phyloP scores from a whole-genome alignment of 2,888 invertebrate species.

The Apamea anceps region DNA sequence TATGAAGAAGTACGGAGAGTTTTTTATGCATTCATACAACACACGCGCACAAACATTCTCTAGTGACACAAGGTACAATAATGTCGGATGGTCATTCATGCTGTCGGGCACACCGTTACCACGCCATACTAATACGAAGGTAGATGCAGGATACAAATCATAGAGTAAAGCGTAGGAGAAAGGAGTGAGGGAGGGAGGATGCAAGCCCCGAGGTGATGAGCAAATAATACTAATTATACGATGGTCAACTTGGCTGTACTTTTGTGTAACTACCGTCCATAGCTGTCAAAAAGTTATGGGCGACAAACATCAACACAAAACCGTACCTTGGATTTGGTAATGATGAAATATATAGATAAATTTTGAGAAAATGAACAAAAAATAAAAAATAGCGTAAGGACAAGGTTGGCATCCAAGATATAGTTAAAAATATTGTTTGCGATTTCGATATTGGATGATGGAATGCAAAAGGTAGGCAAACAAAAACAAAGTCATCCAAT shows the following conservation, averaged over 20 bases:
- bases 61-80: conserved; percentile 17
- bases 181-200: conserved; percentile 73
- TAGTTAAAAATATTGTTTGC: conserved; percentile 73
- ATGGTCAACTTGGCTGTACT: conserved; percentile 88
- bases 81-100: conserved; percentile 53
- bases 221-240: conserved; percentile 72
- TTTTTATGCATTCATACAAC: conserved; percentile 59
- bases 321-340: conserved; percentile 66
- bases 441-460: conserved; percentile 72
- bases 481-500: conserved; percentile 67
- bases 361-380: conserved; percentile 16
- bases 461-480: conserved; percentile 56
- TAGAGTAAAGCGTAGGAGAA: conserved; percentile 72
- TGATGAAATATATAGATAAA: conserved; percentile 18
- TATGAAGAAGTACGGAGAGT: conserved; percentile 63
- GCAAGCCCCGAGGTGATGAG: conserved; percentile 84
- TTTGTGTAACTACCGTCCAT: conserved; percentile 66
- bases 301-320: conserved; percentile 57
- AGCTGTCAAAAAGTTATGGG: conserved; percentile 50
- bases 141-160: conserved; percentile 81
- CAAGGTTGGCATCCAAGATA: conserved; percentile 66
- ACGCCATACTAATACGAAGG: conserved; percentile 74
- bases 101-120: conserved; percentile 65
- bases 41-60: conserved; percentile 50
- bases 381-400: conserved; percentile 30